A percentile compares a stretch with the other conserved stretches of the same genome.
Conservation (phyloP, 2,888 invertebrate genomes). For the Eumerus sabulonum region DNA sequence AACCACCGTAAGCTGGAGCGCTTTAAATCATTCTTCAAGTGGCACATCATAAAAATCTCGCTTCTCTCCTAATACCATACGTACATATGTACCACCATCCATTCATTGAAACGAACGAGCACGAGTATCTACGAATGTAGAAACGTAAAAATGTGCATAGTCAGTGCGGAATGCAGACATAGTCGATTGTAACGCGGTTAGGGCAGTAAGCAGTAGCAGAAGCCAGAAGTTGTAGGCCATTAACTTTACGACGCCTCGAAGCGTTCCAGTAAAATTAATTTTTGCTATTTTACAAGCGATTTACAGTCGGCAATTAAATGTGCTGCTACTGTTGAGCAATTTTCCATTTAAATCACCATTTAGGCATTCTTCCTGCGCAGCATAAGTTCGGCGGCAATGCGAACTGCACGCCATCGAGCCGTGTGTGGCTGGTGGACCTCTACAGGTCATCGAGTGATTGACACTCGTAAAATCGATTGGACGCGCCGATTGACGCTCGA, state of each 20-base stretch:
- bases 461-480: constrained; percentile 58
- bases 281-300: constrained; percentile 68
- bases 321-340: constrained; percentile 65
- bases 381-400: too few relatives aligned
- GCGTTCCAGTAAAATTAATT: constrained; percentile 68
- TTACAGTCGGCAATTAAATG: constrained; percentile 57
- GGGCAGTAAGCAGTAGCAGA: constrained; percentile 3
- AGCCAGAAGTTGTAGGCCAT: constrained; percentile 19
- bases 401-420: constrained; percentile 5
- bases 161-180: constrained; percentile 6
- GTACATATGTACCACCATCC: neutral
- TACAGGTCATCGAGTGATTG: constrained; percentile 45
- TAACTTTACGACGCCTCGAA: constrained; percentile 61
- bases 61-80: constrained; percentile 12
- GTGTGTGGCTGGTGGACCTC: neutral
- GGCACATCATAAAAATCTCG: constrained; percentile 58
- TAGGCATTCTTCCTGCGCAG: constrained; percentile 2
- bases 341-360: constrained; percentile 50
- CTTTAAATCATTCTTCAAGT: constrained; percentile 64
- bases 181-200: constrained; percentile 19
- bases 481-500: constrained; percentile 38
- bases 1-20: neutral
- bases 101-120: constrained; percentile 9
- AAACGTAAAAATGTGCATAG: too few relatives aligned
- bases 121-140: too few relatives aligned